A percentile compares a stretch with the other conserved stretches of the same genome.
phyloP scores from a whole-genome alignment of 2,797 vertebrate genomes.

The Myotis planiceps region DNA sequence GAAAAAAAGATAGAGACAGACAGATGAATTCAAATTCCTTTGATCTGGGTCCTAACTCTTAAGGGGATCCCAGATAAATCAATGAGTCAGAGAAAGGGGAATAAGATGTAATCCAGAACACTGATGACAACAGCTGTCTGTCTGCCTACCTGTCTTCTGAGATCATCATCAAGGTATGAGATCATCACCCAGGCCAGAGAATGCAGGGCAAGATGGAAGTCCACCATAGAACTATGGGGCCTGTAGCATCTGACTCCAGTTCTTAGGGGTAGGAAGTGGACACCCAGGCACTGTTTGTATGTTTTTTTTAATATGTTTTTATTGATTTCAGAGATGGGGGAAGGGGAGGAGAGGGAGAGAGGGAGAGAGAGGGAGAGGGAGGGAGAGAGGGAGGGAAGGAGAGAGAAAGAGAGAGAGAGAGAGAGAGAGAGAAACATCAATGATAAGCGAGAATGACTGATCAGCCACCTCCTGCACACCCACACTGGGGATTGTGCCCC shows the following conservation, averaged over 20 bases:
- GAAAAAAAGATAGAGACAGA: neutral
- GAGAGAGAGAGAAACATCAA: too few relatives aligned
- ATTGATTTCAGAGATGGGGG: too few relatives aligned
- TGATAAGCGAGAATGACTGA: too few relatives aligned
- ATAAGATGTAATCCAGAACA: constrained; percentile 54
- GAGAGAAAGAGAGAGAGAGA: too few relatives aligned
- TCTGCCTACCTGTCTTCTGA: constrained; percentile 67
- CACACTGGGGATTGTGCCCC: too few relatives aligned
- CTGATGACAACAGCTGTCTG: constrained; percentile 58
- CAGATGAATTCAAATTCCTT: constrained; percentile 59
- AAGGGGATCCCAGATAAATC: constrained; percentile 52
- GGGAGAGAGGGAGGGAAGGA: too few relatives aligned
- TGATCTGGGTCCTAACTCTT: constrained; percentile 65
- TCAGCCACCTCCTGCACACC: too few relatives aligned
- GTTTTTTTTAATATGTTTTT: too few relatives aligned
- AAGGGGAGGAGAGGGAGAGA: too few relatives aligned
- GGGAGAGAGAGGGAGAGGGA: too few relatives aligned
- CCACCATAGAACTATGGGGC: neutral
- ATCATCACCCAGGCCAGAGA: constrained; percentile 43
- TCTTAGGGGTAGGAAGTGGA: neutral
- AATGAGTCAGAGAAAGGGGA: constrained; percentile 62
- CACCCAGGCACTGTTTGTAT: neutral
- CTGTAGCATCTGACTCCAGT: neutral
- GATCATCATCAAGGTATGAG: constrained; percentile 60
- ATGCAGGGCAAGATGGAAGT: neutral